Evolutionary conservation across 2,888 invertebrate genomes (phyloP).

Genomic region (Idaea dimidiata): DNA sequence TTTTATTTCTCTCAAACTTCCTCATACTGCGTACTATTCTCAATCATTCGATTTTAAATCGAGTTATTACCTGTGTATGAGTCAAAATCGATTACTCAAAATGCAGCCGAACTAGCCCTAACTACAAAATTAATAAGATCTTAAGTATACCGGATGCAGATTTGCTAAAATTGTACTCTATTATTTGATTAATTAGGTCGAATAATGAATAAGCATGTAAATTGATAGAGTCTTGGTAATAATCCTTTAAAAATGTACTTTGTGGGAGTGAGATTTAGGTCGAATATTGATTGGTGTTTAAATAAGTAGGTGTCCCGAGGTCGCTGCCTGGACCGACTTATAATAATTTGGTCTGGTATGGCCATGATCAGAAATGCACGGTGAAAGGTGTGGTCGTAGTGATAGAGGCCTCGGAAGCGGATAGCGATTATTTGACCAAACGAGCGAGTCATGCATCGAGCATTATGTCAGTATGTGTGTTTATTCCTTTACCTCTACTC

Average conservation of each 20-base stretch:
- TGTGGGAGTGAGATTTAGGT: background rate
- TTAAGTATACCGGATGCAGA: background rate
- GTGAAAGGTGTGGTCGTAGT: constrained; percentile 17
- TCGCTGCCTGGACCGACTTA: constrained; percentile 24
- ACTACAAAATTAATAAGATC: background rate
- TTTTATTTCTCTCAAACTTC: background rate
- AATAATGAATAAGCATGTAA: background rate
- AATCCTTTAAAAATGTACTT: background rate
- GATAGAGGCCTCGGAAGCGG: constrained; percentile 8
- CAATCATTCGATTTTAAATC: background rate
- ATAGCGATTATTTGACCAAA: background rate
- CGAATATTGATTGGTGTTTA: constrained; percentile 4
- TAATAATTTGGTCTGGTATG: constrained; percentile 25
- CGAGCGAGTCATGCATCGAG: no score
- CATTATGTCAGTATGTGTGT: no score
- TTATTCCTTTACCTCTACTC: no score
- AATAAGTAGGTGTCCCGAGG: constrained; percentile 29
- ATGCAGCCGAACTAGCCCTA: background rate
- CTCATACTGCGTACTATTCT: background rate
- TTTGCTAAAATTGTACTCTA: background rate
- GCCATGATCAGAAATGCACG: constrained; percentile 20
- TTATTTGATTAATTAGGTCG: background rate
- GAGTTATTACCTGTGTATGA: background rate
- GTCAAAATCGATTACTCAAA: background rate
- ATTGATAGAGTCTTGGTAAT: background rate